Evolutionary conservation across 2,797 vertebrate genomes (phyloP).

Genomic region (Melopsittacus undulatus): DNA sequence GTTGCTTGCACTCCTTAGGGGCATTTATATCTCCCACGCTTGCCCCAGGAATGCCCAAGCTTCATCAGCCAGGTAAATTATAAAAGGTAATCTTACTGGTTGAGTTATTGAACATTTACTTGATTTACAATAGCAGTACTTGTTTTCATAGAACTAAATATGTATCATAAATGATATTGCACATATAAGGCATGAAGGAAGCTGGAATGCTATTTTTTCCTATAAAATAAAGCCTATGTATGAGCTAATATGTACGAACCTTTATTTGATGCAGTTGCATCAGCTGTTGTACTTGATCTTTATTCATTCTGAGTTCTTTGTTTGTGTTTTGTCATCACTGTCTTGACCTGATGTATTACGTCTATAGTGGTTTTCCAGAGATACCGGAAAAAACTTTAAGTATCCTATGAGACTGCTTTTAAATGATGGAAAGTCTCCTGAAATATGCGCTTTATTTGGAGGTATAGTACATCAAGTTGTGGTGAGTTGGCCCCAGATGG

Average conservation of each 20-base stretch:
- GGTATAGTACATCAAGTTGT: neutral
- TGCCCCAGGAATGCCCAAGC: neutral
- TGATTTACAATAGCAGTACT: neutral
- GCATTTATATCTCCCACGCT: neutral
- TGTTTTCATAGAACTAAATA: neutral
- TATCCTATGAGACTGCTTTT: neutral
- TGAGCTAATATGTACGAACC: neutral
- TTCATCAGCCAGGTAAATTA: neutral
- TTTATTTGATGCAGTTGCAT: neutral
- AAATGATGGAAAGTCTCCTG: neutral
- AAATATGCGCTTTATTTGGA: neutral
- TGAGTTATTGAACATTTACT: conserved; percentile 14
- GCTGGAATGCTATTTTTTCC: neutral
- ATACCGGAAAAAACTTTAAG: neutral
- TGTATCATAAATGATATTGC: neutral
- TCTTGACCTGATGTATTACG: neutral
- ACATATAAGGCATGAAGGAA: neutral
- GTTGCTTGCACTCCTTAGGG: neutral
- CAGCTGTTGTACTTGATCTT: neutral
- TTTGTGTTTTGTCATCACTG: neutral
- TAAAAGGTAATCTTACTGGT: neutral
- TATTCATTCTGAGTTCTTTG: neutral
- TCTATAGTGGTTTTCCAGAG: neutral
- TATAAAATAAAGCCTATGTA: neutral
- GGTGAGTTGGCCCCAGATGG: neutral